These are phyloP conservation scores for Diacarnus erythraeanus DNA, from an alignment of 37 sponge, comb jelly and placozoan species.

Conservation along the genomic window DNA sequence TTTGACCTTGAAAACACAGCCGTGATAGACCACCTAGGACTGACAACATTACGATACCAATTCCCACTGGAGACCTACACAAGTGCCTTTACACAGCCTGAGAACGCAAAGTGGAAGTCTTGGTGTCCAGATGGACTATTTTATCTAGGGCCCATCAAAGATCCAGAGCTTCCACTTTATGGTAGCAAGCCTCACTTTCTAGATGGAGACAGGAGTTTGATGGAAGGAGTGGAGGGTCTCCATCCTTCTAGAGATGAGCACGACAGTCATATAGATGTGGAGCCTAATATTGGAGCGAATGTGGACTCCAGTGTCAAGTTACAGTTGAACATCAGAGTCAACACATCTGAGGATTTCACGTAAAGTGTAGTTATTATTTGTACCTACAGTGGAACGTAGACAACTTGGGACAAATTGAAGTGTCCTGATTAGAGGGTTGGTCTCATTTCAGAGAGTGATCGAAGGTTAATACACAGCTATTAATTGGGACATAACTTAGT, in stretches of 20 bases:
- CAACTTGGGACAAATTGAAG: too few relatives aligned
- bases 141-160: constrained; percentile 62
- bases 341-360: constrained; percentile 41
- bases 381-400: too few relatives aligned
- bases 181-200: constrained; percentile 86
- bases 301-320: constrained; percentile 35
- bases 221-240: constrained; percentile 47
- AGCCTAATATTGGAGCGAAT: constrained; percentile 66
- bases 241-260: constrained; percentile 24
- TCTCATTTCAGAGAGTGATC: too few relatives aligned
- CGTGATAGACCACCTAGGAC: constrained; percentile 25
- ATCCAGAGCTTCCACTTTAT: constrained; percentile 64
- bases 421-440: too few relatives aligned
- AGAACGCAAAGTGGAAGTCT: constrained; percentile 65
- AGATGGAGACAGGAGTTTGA: constrained; percentile 64
- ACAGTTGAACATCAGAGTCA: constrained; percentile 62
- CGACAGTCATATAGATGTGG: constrained; percentile 62
- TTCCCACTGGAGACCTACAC: constrained; percentile 31
- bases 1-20: constrained; percentile 53
- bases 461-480: too few relatives aligned
- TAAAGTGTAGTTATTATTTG: too few relatives aligned
- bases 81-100: constrained; percentile 33
- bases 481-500: too few relatives aligned
- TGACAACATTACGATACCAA: constrained; percentile 61
- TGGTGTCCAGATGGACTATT: constrained; percentile 71